Evolutionary conservation across 2,888 invertebrate genomes (phyloP).

Genomic region (Prosapia bicincta): DNA sequence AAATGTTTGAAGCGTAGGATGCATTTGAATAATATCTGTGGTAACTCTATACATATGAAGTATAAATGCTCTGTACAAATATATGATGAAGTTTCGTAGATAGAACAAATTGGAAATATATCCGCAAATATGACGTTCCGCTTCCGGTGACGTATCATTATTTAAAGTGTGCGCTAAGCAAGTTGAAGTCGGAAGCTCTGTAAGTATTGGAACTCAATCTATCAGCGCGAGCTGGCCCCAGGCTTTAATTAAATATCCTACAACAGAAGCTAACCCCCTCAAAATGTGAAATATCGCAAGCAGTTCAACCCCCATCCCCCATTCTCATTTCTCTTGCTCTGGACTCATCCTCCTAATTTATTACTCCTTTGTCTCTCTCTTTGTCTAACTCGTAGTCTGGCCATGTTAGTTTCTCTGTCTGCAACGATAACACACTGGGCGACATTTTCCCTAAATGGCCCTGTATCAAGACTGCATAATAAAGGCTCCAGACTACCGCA

Average conservation of each 20-base stretch:
- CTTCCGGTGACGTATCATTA: not conserved
- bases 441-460: not conserved
- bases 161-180: no score
- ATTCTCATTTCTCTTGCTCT: slow-evolving; percentile 4
- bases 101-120: no score
- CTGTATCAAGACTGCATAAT: not conserved
- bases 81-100: no score
- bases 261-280: slow-evolving; percentile 11
- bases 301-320: not conserved
- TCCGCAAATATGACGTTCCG: not conserved
- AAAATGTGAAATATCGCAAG: slow-evolving; percentile 13
- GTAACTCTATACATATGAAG: no score
- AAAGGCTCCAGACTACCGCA: not conserved
- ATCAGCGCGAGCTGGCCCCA: slow-evolving; percentile 9
- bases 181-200: not conserved
- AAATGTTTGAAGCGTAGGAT: no score
- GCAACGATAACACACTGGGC: not conserved
- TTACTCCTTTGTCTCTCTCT: not conserved
- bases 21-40: no score
- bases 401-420: not conserved
- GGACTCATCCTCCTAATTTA: slow-evolving; percentile 18
- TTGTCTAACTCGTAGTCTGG: not conserved
- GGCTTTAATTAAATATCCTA: slow-evolving; percentile 22
- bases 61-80: no score
- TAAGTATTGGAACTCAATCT: slow-evolving; percentile 17